A percentile compares a stretch with the other conserved stretches of the same genome.
Conservation (phyloP, 2,797 vertebrate genomes). For the Chelidonichthys spinosus region DNA sequence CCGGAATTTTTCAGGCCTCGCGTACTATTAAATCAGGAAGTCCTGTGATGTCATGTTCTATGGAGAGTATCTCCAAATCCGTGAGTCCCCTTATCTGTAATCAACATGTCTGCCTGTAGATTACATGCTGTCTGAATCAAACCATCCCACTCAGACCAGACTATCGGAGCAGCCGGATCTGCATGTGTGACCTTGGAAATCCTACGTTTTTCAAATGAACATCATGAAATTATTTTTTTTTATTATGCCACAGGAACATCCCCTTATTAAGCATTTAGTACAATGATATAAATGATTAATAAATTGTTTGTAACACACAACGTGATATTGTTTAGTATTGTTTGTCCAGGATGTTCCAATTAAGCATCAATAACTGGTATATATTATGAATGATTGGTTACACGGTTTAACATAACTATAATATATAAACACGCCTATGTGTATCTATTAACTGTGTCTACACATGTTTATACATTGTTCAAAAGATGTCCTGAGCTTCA, state of each 20-base stretch:
- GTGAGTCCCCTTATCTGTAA: not conserved
- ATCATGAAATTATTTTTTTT: not conserved
- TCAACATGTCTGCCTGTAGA: slow-evolving; percentile 8
- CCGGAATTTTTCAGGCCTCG: slow-evolving; percentile 25
- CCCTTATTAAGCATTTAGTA: not conserved
- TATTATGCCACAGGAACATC: not conserved
- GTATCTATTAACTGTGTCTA: too few species aligned
- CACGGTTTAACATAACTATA: too few species aligned
- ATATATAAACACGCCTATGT: too few species aligned
- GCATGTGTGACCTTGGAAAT: slow-evolving; percentile 46
- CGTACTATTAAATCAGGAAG: slow-evolving; percentile 59
- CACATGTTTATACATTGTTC: not conserved
- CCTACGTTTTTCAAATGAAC: not conserved
- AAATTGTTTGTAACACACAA: not conserved
- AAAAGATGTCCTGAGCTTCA: not conserved
- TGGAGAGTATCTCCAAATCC: slow-evolving; percentile 12
- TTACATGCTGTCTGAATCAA: slow-evolving; percentile 42
- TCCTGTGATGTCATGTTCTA: slow-evolving; percentile 35
- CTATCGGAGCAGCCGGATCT: slow-evolving; percentile 7
- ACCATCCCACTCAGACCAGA: slow-evolving; percentile 37
- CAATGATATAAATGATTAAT: too few species aligned
- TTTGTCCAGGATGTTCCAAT: too few species aligned
- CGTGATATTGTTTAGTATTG: too few species aligned
- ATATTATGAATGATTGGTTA: too few species aligned
- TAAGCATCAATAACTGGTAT: too few species aligned